These are phyloP conservation scores for Tetropium fuscum DNA, from an alignment of 2,888 invertebrate species.

Conservation along the genomic window DNA sequence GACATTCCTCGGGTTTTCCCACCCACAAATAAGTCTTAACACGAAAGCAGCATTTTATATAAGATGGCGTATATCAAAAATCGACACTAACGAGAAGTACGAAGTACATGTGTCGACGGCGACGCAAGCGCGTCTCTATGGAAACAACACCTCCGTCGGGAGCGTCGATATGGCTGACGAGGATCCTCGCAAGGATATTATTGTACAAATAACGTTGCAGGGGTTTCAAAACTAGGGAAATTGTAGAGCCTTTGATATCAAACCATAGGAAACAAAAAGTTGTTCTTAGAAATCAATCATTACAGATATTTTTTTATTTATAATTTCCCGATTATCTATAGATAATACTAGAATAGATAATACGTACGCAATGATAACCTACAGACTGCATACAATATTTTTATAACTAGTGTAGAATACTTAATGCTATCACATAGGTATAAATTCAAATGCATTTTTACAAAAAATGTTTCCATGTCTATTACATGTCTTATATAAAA, in stretches of 20 bases:
- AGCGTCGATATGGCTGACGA: slow-evolving; percentile 63
- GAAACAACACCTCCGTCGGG: slow-evolving; percentile 63
- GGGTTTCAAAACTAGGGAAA: neutral
- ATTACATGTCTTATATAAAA: too few species aligned
- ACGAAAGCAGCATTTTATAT: slow-evolving; percentile 50
- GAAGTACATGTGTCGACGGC: slow-evolving; percentile 60
- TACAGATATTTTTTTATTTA: neutral
- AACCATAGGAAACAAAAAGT: too few species aligned
- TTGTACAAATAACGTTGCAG: slow-evolving; percentile 17
- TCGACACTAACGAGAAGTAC: slow-evolving; percentile 64
- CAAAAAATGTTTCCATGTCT: too few species aligned
- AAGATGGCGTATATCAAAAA: slow-evolving; percentile 68
- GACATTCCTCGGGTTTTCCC: neutral
- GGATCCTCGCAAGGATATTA: slow-evolving; percentile 32
- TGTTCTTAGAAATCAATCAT: too few species aligned
- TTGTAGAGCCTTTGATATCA: too few species aligned
- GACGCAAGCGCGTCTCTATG: slow-evolving; percentile 57
- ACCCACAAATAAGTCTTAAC: neutral
- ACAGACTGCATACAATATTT: too few species aligned
- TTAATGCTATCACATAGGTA: too few species aligned
- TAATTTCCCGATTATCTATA: neutral
- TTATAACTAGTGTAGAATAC: too few species aligned
- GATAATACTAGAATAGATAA: too few species aligned
- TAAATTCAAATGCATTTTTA: too few species aligned
- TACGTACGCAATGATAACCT: too few species aligned